Evolutionary conservation across 53 echinoderm and acorn worm species (phyloP), one percentile per base, ranked within the genome.

Genomic region (Echinometra lucunter): DNA sequence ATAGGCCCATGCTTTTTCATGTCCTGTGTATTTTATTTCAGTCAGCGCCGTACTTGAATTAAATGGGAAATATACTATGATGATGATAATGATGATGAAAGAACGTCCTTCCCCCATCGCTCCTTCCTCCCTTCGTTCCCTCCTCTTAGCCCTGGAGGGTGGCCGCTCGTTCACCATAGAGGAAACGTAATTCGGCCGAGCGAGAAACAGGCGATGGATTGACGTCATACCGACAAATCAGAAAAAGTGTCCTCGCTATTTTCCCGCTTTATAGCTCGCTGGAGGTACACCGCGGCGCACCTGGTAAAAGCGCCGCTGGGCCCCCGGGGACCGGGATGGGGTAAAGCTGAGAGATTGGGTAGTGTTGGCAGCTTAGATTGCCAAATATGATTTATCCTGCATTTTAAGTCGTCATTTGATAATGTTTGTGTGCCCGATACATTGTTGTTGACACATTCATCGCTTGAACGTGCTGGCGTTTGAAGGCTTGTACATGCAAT

Each of bases 341-440:
- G 83, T 34, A 83, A 82, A 37, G 83, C 45, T 42, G 83, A 47
- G 8, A 47, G 83, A 83, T 83, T 83, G 49, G 47, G 83, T 45
- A 83, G 45, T 83, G 83, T 45, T 83, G 83, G 27, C 83, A 83
- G 83, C 83, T 83, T 28, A 83, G 83, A 83, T 83, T 83, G 83
- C 83, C 49, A 83, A 83, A 83, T 83, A 83, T 47, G 47, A 83
- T 83, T 83, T 83, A n/a, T 83, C 45, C 47, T 83, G 4, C 49
- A 83, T 83, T 47, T 45, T 83, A 45, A 47, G 45, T 12, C n/a
- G 47, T 83, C 83, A 45, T 83, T 83, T n/a, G n/a, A 47, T 83
- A 25, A 83, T 83, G 83, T 83, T 83, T 47, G 83, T 47, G 83
- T 83, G 83, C 19, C 21, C 6, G 83, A n/a, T 83, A 83, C 49